Base-by-base conservation (phyloP, 2,888 invertebrate genomes). In the Mythimna vitellina region DNA sequence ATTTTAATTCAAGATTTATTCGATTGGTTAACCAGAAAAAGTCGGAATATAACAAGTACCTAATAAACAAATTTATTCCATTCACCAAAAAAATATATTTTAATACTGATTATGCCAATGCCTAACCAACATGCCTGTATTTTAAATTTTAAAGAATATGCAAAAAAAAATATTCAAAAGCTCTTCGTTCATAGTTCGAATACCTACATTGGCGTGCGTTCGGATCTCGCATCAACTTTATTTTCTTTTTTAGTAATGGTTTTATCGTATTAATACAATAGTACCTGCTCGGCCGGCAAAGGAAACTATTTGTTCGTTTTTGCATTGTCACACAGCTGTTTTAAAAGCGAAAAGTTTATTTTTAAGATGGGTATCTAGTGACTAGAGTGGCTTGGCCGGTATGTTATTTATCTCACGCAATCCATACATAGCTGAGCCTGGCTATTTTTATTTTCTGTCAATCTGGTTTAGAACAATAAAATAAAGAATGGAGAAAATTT, bases 211-310 rank as follows among this genome's bases (percentile, higher is more conserved):
- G 63, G 60, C 76, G 67, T 63, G 83, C 87, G 87, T 86, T 86
- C 88, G 82, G 80, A 86, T 88, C 82, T 82, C 80, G 86, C 76
- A 85, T 80, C 86, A 63, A 73, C 7, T 84, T 73, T 87, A 87
- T 89, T 87, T 88, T 88, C 76, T 87, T 89, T 87, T 85, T 82
- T 78, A 80, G 42, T 82, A 85, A 87, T 88, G 87, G 84, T 90
- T 91, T 46, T 91, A 92, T 92, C 89, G 89, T 88, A 89, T 88
- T 89, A 91, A 90, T 91, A 93, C 92, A 93, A 93, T 92, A 90
- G 90, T 88, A 88, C 84, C 86, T 84, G 86, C 79, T 82, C 84
- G 84, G 85, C 80, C 82, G 73, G 80, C 85, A 70, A 73, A 82
- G 69, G 61, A 65, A 60, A 73, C 68, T 73, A 70, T 87, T 86